Conservation (phyloP, 1,140 invertebrate species). For the Hermetia illucens region DNA sequence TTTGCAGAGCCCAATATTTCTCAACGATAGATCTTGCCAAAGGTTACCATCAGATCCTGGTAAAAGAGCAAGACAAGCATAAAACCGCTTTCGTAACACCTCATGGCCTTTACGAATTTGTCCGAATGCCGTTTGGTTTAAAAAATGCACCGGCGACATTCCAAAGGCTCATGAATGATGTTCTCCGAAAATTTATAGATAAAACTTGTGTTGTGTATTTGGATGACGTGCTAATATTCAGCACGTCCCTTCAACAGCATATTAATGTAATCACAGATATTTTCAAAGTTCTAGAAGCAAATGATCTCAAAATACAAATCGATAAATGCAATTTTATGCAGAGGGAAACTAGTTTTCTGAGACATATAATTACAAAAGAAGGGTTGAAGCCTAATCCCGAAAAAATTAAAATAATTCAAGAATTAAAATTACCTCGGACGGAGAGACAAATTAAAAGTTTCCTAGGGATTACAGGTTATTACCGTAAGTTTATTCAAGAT, state of each 20-base stretch:
- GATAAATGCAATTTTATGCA: conserved; percentile 14
- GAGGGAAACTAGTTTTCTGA: conserved; percentile 30
- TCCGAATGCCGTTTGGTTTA: no score
- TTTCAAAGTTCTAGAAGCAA: conserved; percentile 18
- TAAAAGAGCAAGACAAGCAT: no score
- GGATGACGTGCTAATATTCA: conserved; percentile 19
- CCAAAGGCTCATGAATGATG: conserved; percentile 29
- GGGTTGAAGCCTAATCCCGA: conserved; percentile 27
- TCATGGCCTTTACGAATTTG: no score
- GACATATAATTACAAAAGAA: conserved; percentile 27
- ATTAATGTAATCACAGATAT: conserved; percentile 16
- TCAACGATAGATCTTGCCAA: no score
- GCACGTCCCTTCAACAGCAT: conserved; percentile 15
- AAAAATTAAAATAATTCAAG: conserved; percentile 26
- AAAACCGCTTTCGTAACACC: no score
- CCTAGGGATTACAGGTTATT: no score
- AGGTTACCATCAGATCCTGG: no score
- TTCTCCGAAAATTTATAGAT: conserved; percentile 14
- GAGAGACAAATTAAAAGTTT: no score
- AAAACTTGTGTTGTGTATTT: conserved; percentile 18
- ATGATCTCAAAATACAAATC: conserved; percentile 11
- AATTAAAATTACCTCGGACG: no score
- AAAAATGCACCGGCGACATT: conserved; percentile 27
- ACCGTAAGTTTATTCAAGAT: no score
- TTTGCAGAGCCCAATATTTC: no score